Conservation (phyloP, 2,797 vertebrate species). For the Tokudaia tokunoshimensis region DNA sequence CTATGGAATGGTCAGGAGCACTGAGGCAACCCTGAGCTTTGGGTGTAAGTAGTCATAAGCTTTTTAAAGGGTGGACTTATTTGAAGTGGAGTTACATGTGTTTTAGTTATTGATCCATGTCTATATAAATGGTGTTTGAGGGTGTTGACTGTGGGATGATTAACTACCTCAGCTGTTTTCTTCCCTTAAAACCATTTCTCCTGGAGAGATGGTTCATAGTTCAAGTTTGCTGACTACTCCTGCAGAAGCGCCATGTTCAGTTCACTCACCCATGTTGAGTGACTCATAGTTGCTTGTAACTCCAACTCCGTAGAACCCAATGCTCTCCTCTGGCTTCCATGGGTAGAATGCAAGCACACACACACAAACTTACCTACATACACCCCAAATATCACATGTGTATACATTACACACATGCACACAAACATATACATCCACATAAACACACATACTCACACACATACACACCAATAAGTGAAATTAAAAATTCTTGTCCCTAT, state of each 20-base stretch:
- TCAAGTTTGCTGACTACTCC: no score
- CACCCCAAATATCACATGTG: neutral
- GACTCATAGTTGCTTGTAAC: neutral
- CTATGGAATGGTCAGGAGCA: conserved; percentile 94
- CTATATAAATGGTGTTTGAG: neutral
- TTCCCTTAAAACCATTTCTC: neutral
- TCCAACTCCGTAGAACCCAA: neutral
- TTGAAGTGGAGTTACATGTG: neutral
- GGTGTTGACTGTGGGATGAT: neutral
- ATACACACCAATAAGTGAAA: neutral
- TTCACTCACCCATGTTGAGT: neutral
- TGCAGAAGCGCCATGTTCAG: neutral
- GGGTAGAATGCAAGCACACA: neutral
- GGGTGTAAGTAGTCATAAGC: conserved; percentile 93
- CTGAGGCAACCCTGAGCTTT: conserved; percentile 93
- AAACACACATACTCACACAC: neutral
- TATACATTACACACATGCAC: neutral
- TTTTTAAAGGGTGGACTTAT: neutral
- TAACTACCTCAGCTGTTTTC: neutral
- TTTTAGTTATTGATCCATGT: neutral
- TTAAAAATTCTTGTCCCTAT: neutral
- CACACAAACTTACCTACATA: neutral
- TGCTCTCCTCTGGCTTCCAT: neutral
- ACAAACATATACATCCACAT: neutral
- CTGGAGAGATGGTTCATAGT: neutral